Evolutionary conservation across 2,797 vertebrate genomes (phyloP), one percentile per base, ranked within the genome.

Genomic region (Lophius americanus): DNA sequence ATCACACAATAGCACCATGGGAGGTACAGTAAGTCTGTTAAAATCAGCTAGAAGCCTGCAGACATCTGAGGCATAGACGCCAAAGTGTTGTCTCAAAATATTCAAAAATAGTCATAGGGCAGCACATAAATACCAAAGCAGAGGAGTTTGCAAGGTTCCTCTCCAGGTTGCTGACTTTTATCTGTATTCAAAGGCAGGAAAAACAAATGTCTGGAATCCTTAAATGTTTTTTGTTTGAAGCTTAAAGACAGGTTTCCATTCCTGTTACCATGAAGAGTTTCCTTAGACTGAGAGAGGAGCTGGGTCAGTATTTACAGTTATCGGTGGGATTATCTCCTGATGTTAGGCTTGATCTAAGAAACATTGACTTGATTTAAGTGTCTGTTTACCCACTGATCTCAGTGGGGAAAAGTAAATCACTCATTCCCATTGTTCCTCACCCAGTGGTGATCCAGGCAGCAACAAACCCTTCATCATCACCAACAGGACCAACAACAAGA

Each of bases 371-470:
- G 42, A 9, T 43, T 9, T 12, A 11, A 39, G 4, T 59, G 57
- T 63, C 38, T 13, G 36, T 43, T 68, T 65, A 63, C 13, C 35
- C 9, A 7, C 51, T 23, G 32, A 63, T 72, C 60, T 62, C 8
- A 35, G 41, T 13, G 48, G 56, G 23, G 23, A 23, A 23, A 23
- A 23, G 23, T 23, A 73, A 42, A 13, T 3, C 0, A 12, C 43
- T 65, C 84, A 82, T 87, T 86, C 76, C 73, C 62, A 44, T 41
- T 53, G 0, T 36, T 43, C 68, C 62, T 81, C 62, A 11, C 62
- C 52, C 78, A 37, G 60, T 2, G 39, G 70, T 38, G 72, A 44
- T 74, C 50, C 55, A 36, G 53, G 54, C 64, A 72, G n/a, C 42
- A 54, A 36, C 47, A 46, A 52, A 42, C 12, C 44, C 65, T 75